Conservation (phyloP, 2,888 invertebrate genomes). For the Orthosia incerta region DNA sequence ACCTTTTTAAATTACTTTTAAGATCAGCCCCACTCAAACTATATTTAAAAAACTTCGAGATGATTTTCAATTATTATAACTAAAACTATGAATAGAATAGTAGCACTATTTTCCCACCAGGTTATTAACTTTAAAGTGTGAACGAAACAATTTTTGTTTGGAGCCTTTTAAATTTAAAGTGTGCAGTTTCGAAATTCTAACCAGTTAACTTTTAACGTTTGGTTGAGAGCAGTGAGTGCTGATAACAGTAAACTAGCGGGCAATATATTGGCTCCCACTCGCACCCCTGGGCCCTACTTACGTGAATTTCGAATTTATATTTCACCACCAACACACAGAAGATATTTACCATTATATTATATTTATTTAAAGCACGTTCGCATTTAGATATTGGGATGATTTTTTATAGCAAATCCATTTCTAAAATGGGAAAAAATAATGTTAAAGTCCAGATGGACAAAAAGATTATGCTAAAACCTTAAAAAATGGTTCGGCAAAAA, state of each 20-base stretch:
- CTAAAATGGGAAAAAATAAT: not conserved
- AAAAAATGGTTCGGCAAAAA: not conserved
- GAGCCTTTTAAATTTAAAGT: conserved; percentile 20
- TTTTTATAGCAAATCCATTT: conserved; percentile 6
- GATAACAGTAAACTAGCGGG: conserved; percentile 61
- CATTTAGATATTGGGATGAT: not conserved
- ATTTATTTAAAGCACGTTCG: not conserved
- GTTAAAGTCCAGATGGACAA: not conserved
- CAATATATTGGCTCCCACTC: conserved; percentile 66
- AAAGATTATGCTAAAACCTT: no score
- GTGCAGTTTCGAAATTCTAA: conserved; percentile 59
- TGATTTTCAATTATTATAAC: not conserved
- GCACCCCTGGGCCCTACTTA: conserved; percentile 52
- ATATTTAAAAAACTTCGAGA: not conserved
- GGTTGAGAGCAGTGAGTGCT: conserved; percentile 53
- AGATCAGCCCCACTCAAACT: not conserved
- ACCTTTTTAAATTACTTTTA: not conserved
- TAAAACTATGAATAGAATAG: not conserved
- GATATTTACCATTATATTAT: conserved; percentile 27
- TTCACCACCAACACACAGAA: conserved; percentile 29
- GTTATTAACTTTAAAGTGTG: conserved; percentile 17
- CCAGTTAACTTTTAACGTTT: conserved; percentile 61
- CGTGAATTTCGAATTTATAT: conserved; percentile 65
- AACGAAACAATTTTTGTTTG: conserved; percentile 23
- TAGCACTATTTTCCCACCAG: conserved; percentile 3